phyloP scores from a whole-genome alignment of 2,797 vertebrate genomes.

The Rhabdomys pumilio region DNA sequence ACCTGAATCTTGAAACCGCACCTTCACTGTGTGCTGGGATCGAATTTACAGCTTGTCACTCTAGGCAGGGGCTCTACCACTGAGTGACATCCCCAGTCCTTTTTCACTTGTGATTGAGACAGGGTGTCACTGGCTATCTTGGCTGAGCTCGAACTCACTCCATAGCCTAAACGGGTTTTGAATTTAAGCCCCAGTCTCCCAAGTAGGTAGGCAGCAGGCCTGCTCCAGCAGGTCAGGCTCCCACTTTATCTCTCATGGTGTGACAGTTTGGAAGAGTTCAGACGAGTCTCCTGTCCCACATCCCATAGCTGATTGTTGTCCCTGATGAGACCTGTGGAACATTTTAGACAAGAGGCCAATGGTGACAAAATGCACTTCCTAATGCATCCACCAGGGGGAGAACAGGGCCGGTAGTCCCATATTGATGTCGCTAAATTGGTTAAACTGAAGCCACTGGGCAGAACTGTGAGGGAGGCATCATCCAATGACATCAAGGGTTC shows the following conservation, averaged over 20 bases:
- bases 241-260: not conserved
- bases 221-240: not conserved
- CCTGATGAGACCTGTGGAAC: not conserved
- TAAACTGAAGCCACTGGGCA: not conserved
- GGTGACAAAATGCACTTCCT: not conserved
- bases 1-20: not conserved
- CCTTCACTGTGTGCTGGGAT: not conserved
- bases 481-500: not conserved
- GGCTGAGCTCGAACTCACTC: not conserved
- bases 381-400: conserved; percentile 23
- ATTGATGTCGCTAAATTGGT: not conserved
- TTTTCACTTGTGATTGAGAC: not conserved
- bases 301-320: not conserved
- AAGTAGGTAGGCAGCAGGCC: not conserved
- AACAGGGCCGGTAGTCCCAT: not conserved
- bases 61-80: not conserved
- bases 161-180: not conserved
- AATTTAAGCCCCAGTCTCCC: not conserved
- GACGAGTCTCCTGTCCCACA: not conserved
- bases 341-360: not conserved
- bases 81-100: not conserved
- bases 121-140: not conserved
- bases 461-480: not conserved
- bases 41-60: not conserved
- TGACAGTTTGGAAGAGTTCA: conserved; percentile 1